phyloP scores from a whole-genome alignment of 2,113 vertebrate genomes.

The Calidris pugnax region DNA sequence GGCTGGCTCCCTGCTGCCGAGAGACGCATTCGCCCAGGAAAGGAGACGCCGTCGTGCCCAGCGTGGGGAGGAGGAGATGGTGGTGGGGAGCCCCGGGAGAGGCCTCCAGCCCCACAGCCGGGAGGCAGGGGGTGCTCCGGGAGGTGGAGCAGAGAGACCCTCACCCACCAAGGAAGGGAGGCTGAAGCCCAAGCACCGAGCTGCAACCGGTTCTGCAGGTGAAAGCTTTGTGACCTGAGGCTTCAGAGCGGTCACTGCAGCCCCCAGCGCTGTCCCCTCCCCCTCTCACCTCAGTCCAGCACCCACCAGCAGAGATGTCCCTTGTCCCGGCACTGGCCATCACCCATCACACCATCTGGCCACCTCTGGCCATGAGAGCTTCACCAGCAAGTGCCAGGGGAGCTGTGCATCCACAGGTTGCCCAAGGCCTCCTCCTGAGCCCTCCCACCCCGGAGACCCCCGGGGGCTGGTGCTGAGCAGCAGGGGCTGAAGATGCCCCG shows the following conservation, averaged over 20 bases:
- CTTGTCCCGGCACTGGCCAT: background rate
- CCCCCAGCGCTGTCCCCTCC: background rate
- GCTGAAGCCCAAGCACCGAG: background rate
- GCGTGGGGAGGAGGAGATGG: accelerated
- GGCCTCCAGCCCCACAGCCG: background rate
- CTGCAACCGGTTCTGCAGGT: background rate
- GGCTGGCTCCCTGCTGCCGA: background rate
- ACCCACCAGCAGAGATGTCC: no score
- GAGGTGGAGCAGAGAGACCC: background rate
- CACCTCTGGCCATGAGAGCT: accelerated
- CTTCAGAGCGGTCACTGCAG: background rate
- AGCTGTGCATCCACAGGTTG: background rate
- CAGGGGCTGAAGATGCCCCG: accelerated
- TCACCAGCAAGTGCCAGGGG: background rate
- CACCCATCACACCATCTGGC: no score
- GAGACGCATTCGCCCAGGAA: background rate
- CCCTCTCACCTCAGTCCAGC: accelerated
- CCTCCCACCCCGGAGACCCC: accelerated
- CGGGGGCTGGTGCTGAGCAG: background rate
- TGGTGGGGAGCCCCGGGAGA: background rate
- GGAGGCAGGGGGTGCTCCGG: background rate
- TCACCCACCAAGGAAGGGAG: background rate
- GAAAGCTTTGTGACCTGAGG: background rate
- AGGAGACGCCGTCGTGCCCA: background rate
- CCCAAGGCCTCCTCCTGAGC: background rate